Evolutionary conservation across 2,797 vertebrate species (phyloP), one percentile per base, ranked within the genome.

Genomic region (Molossus molossus): DNA sequence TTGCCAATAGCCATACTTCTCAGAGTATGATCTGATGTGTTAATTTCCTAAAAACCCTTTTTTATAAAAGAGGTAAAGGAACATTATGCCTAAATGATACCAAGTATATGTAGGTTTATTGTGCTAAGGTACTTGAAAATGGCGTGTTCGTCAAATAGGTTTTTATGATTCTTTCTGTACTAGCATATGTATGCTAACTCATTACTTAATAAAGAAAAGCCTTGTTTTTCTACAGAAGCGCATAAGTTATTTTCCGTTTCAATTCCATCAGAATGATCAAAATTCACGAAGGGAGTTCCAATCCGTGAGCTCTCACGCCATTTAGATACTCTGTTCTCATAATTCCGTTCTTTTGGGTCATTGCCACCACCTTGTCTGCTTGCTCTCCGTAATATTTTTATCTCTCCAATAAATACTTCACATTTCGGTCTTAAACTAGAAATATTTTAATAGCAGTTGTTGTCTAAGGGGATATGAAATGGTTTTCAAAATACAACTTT

Each of bases 401-500:
- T 90, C 73, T 90, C 37, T 50, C 69, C 17, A 64, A 23, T 40
- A 75, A 65, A 87, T 69, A 21, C 12, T 9, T 79, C 64, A 67
- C 7, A 57, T 65, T 87, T 86, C 40, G 77, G 70, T 67, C 70
- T 92, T 87, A 87, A 67, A 55, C 82, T 87, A 84, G 45, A 92
- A 90, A 79, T 75, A n/a, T 67, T 96, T 90, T 60, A 62, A 72
- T 45, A 90, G 90, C 82, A 83, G 58, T 6, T 37, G 48, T 50
- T 84, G 25, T 90, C 93, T 67, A 50, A 92, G 45, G 84, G 40
- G 23, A 64, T 60, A 85, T 53, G 12, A 86, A 82, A 92, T 86
- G 29, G 12, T 88, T 88, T 88, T 65, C 69, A 93, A 87, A 96
- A 86, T 45, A 72, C 33, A 86, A 76, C 37, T 70, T 77, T 93